Percentiles rank a stretch among this genome's conserved stretches.
Evolutionary conservation across 2,888 invertebrate species (phyloP).

Genomic region (Orchestes rusci): DNA sequence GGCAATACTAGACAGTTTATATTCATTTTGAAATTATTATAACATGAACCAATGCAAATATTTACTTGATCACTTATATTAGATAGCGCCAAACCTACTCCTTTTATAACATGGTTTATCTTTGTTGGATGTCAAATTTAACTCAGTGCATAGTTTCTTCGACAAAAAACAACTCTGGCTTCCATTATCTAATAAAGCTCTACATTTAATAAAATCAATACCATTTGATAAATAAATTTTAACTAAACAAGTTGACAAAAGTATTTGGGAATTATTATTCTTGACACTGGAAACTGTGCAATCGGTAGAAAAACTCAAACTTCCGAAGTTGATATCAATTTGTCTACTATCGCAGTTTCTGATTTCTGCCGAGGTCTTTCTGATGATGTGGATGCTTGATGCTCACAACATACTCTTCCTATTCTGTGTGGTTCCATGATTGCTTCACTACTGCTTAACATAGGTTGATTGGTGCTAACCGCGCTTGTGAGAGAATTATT

Average conservation of each 20-base stretch:
- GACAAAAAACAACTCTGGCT: slow-evolving; percentile 11
- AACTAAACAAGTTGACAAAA: slow-evolving; percentile 11
- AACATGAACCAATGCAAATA: not conserved
- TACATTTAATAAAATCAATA: not conserved
- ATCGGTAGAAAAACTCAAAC: no score
- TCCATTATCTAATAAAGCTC: not conserved
- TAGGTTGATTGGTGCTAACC: no score
- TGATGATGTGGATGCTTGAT: no score
- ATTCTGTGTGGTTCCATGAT: no score
- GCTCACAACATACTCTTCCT: no score
- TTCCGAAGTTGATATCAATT: no score
- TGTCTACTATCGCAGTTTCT: no score
- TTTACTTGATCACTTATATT: not conserved
- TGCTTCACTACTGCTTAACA: no score
- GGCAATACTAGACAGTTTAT: not conserved
- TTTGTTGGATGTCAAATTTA: slow-evolving; percentile 1
- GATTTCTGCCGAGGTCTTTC: no score
- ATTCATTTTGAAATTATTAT: not conserved
- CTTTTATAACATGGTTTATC: not conserved
- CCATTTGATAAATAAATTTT: not conserved
- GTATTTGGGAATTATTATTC: slow-evolving; percentile 6
- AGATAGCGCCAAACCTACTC: slow-evolving; percentile 6
- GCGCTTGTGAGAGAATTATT: no score
- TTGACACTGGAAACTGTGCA: not conserved
- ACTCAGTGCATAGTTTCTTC: slow-evolving; percentile 4